These are phyloP conservation scores for Rugalucina vietnamica DNA, from an alignment of 2,888 invertebrate species.

Conservation along the genomic window DNA sequence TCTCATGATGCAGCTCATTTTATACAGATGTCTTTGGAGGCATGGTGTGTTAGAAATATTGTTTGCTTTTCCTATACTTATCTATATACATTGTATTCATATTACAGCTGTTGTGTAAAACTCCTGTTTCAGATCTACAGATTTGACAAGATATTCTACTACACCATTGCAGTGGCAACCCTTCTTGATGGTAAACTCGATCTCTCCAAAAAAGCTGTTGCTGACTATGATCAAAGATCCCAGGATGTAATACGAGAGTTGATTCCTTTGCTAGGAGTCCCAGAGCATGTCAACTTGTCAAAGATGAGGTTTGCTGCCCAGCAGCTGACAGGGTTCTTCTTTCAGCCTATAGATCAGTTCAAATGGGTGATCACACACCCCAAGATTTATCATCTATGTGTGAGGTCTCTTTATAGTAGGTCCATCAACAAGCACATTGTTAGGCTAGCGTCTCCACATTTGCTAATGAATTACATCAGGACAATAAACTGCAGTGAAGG, in stretches of 20 bases:
- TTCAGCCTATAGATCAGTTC: conserved; percentile 42
- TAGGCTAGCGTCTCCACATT: conserved; percentile 46
- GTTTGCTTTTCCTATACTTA: too few relatives aligned
- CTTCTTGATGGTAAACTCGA: conserved; percentile 61
- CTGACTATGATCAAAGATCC: conserved; percentile 50
- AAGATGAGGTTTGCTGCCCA: conserved; percentile 62
- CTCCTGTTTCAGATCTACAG: conserved; percentile 37
- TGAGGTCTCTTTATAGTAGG: conserved; percentile 49
- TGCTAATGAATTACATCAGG: conserved; percentile 48
- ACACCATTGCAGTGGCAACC: conserved; percentile 47
- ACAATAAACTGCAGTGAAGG: conserved; percentile 2
- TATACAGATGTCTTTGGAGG: too few relatives aligned
- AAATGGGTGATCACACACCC: conserved; percentile 54
- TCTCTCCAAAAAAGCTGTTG: conserved; percentile 49
- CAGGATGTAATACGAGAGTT: conserved; percentile 53
- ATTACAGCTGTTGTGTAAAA: too few relatives aligned
- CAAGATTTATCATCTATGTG: conserved; percentile 46
- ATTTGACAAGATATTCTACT: conserved; percentile 59
- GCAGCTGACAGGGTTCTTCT: conserved; percentile 59
- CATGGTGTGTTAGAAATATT: too few relatives aligned
- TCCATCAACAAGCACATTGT: conserved; percentile 28
- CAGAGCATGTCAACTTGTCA: conserved; percentile 41
- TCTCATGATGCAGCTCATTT: too few relatives aligned
- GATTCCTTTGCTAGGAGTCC: conserved; percentile 41
- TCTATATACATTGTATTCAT: too few relatives aligned